Evolutionary conservation across 2,113 vertebrate species (phyloP), one percentile per base, ranked within the genome.

Genomic region (Scalopus aquaticus): DNA sequence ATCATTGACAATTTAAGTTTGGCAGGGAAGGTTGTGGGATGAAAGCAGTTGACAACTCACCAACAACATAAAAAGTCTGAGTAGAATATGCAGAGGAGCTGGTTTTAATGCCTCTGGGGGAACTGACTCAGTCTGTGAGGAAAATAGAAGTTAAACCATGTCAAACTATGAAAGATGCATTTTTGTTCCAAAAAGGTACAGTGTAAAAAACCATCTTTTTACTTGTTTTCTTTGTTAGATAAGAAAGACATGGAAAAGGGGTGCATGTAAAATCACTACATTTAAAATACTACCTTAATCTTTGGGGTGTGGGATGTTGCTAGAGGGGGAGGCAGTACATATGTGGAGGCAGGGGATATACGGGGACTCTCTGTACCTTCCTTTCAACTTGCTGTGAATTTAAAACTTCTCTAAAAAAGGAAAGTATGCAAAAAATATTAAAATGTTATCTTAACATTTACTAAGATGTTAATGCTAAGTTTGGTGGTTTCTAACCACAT

Each of bases 251-350:
- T n/a, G 51, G 5, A 60, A 30, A 84, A 83, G n/a, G 26, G 30
- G 19, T 32, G 1, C 58, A 6, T 46, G n/a, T 69, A 86, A 80
- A 81, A 49, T 69, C 35, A 76, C 26, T 49, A 60, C 9, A 60
- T 42, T 87, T 70, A 77, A 93, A 69, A 87, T 90, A 54, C 42
- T 77, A 37, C 30, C 28, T 79, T 74, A 46, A 90, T 78, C 49
- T 88, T 62, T 62, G 60, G 15, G 9, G 13, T 49, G 9, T 44
- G 15, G 73, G 46, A 37, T 74, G 10, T 32, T 67, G 46, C 32
- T n/a, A 20, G 62, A 82, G 22, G 49, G 16, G 24, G 44, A 86
- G 37, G 13, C 76, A 35, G 56, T 15, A 37, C 62, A 4, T 24
- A 6, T 72, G 16, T 15, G 13, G 8, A 12, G 32, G n/a, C 32